phyloP scores from a whole-genome alignment of 1,140 invertebrate species.

The Macrobrachium rosenbergii region DNA sequence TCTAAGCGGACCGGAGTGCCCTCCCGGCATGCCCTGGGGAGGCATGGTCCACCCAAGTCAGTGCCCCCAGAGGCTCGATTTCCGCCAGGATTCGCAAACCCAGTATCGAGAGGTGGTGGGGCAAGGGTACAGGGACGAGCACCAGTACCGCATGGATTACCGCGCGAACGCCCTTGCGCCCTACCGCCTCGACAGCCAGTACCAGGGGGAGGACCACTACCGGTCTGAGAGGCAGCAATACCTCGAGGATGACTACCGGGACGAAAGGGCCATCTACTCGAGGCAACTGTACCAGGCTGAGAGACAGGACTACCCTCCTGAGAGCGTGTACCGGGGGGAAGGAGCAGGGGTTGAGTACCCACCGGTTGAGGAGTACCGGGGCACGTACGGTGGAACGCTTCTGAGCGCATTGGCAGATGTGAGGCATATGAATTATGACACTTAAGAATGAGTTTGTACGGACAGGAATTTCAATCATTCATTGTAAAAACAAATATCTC shows the following conservation, averaged over 20 bases:
- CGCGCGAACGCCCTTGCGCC: slow-evolving; percentile 15
- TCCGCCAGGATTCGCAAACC: slow-evolving; percentile 24
- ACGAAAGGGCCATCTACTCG: slow-evolving; percentile 5
- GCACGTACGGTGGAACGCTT: slow-evolving; percentile 34
- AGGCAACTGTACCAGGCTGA: slow-evolving; percentile 24
- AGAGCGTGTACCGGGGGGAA: slow-evolving; percentile 37
- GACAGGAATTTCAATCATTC: neutral
- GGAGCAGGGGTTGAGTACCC: neutral
- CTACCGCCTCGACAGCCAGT: neutral
- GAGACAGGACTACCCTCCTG: slow-evolving; percentile 30
- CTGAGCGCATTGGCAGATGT: slow-evolving; percentile 45
- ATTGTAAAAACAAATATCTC: too few relatives aligned
- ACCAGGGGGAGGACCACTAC: slow-evolving; percentile 6
- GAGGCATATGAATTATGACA: slow-evolving; percentile 43
- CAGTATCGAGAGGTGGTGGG: slow-evolving; percentile 31
- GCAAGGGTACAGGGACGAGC: slow-evolving; percentile 22
- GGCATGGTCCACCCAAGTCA: slow-evolving; percentile 15
- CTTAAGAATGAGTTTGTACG: neutral
- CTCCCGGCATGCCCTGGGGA: slow-evolving; percentile 9
- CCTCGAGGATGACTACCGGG: slow-evolving; percentile 8
- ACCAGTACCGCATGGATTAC: slow-evolving; percentile 31
- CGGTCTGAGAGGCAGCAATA: slow-evolving; percentile 22
- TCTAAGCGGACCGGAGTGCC: slow-evolving; percentile 50
- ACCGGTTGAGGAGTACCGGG: slow-evolving; percentile 37
- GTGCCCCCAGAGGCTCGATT: slow-evolving; percentile 39